Evolutionary conservation across 2,888 invertebrate species (phyloP).

Genomic region (Epinotia ramella): DNA sequence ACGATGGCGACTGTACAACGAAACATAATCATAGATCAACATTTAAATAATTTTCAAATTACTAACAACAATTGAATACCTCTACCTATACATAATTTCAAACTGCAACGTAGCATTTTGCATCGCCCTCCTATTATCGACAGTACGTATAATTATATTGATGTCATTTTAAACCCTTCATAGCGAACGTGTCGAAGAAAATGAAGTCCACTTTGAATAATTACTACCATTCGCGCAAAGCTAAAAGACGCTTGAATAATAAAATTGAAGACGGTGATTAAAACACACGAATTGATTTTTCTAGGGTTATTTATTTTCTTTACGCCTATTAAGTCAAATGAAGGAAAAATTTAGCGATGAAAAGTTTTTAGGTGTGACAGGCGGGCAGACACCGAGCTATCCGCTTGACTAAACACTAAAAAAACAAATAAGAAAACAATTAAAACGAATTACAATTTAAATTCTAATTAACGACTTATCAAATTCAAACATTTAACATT

Average conservation of each 20-base stretch:
- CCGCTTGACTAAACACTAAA: too few relatives aligned
- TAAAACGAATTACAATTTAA: background rate
- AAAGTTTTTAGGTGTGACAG: too few relatives aligned
- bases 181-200: slow-evolving; percentile 20
- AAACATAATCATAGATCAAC: background rate
- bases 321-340: background rate
- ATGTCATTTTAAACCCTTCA: slow-evolving; percentile 7
- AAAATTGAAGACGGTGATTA: slow-evolving; percentile 43
- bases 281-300: slow-evolving; percentile 43
- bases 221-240: slow-evolving; percentile 13
- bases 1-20: too few relatives aligned
- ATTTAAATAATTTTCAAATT: background rate
- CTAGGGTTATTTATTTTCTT: background rate
- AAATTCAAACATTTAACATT: background rate
- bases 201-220: slow-evolving; percentile 21
- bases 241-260: background rate
- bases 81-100: slow-evolving; percentile 5
- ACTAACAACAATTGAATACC: slow-evolving; percentile 8
- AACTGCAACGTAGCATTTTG: slow-evolving; percentile 17
- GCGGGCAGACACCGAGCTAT: too few relatives aligned
- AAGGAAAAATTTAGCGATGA: too few relatives aligned
- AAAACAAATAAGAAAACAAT: background rate
- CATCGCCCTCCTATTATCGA: slow-evolving; percentile 11
- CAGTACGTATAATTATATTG: slow-evolving; percentile 15
- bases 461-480: background rate